Base-by-base conservation (phyloP, 2,888 invertebrate genomes). In the Philereme transversata region DNA sequence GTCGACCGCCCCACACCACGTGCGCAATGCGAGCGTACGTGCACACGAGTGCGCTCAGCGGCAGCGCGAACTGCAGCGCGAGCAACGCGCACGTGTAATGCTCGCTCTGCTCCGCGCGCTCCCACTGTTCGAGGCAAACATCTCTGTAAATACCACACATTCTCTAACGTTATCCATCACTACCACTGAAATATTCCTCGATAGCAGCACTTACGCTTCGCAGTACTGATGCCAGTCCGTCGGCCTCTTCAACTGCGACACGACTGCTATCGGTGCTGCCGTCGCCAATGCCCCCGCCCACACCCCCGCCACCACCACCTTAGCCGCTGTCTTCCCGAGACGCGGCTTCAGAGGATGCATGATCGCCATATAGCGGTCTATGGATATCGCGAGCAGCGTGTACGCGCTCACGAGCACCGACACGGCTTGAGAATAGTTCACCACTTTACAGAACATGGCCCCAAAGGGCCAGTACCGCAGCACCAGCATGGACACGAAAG, bases 401-500 rank as follows among this genome's bases (percentile, higher is more conserved):
- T 98, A 98, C 4, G 98, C 97, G 79, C 97, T 97, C 62, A 98
- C 96, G 69, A 96, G 92, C 65, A 96, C 97, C 8, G 96, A 96
- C 49, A 96, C 95, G 1, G 95, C 96, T 86, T 97, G 97, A 0
- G 96, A 95, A 83, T 96, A 97, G 84, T 96, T 96, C 70, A 98
- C 97, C 43, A 96, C 88, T 65, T 96, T 95, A 82, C 98, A 98
- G 87, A 98, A 94, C 44, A 95, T 89, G 11, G 92, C 89, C 1
- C 97, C 97, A 79, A 98, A 98, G 0, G 97, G 97, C 98, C 98
- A 98, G 79, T 97, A 96, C 77, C 95, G 95, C 46, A 97, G 91
- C 69, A 98, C 92, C 52, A 97, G 89, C 74, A 95, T 95, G 8
- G 97, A 95, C 35, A 97, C 94, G 76, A 97, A 97, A 3, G 97